Base-by-base conservation (phyloP, 1,140 invertebrate genomes). In the Penaeus chinensis region DNA sequence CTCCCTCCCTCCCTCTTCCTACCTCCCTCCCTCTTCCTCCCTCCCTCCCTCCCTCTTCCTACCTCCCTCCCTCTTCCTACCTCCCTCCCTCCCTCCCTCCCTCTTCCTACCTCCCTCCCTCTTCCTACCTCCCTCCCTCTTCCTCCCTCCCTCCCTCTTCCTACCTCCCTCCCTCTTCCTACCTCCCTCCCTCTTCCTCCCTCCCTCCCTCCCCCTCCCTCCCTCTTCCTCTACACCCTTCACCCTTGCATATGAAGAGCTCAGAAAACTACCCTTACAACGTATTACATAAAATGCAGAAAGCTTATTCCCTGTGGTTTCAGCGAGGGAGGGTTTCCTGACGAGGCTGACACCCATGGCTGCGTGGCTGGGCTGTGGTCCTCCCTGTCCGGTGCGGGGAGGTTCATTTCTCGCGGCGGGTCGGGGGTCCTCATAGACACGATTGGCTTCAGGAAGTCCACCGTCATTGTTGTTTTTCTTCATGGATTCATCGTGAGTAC, bases 331-430 rank as follows among this genome's bases (percentile, higher is more conserved):
- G 89, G 90, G 8, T 89, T 91, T 65, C 91, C 90, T 18, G 90
- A 91, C 85, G 90, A 90, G 80, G 82, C 91, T 8, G 86, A 63
- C 2, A 91, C 90, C n/a, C 91, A 91, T 81, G 91, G 90, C 13
- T 89, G 90, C 65, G 86, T 91, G 16, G 91, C 91, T 19, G 91
- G 91, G 18, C 42, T 91, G 32, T 91, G 91, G 91, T 90, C 90
- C 11, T 91, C 91, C 2, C 85, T 91, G n/a, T 90, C 90, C 84
- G 91, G 91, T 10, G 90, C 84, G 24, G 91, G 91, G 8, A 85
- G 91, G 77, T 91, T 91, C 71, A 85, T 90, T 19, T 91, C 91
- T 7, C 87, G 91, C 62, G 90, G 90, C n/a, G 91, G 90, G 4
- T 91, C 91, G 66, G 91, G 91, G 54, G 78, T 91, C 60, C 81